phyloP scores from a whole-genome alignment of 2,797 vertebrate genomes.

The Hoplostethus mediterraneus region DNA sequence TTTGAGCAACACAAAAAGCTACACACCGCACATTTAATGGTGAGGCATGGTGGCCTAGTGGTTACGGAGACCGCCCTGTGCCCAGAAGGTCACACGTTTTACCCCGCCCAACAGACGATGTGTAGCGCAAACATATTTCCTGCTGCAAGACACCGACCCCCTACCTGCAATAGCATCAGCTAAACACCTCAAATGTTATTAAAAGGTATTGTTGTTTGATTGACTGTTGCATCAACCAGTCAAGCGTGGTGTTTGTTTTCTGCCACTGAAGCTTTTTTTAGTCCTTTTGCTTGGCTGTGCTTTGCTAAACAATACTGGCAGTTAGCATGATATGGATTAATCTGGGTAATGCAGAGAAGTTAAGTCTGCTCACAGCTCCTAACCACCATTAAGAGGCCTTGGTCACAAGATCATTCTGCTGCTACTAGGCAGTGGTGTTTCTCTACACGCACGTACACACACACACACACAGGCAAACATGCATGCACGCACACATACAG shows the following conservation, averaged over 20 bases:
- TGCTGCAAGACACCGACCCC: no score
- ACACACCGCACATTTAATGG: no score
- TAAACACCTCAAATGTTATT: no score
- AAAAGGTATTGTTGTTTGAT: no score
- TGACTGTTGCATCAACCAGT: neutral
- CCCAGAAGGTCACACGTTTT: no score
- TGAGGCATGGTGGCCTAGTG: no score
- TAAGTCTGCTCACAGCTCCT: slow-evolving; percentile 67
- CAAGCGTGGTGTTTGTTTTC: slow-evolving; percentile 1
- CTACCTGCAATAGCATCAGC: no score
- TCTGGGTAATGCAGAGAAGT: slow-evolving; percentile 35
- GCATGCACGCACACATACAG: slow-evolving; percentile 50
- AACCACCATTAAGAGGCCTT: slow-evolving; percentile 75
- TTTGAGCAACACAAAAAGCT: no score
- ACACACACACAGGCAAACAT: slow-evolving; percentile 3
- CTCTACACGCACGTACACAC: slow-evolving; percentile 27
- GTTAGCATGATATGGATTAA: slow-evolving; percentile 53
- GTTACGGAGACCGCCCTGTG: no score
- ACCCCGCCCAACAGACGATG: no score
- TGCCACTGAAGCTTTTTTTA: slow-evolving; percentile 4
- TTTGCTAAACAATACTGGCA: slow-evolving; percentile 34
- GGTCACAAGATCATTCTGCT: slow-evolving; percentile 76
- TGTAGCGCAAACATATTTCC: no score
- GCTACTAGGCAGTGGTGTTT: slow-evolving; percentile 73
- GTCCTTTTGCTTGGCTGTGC: neutral